Evolutionary conservation across 1,140 invertebrate species (phyloP).

Genomic region (Aphidius gifuensis): DNA sequence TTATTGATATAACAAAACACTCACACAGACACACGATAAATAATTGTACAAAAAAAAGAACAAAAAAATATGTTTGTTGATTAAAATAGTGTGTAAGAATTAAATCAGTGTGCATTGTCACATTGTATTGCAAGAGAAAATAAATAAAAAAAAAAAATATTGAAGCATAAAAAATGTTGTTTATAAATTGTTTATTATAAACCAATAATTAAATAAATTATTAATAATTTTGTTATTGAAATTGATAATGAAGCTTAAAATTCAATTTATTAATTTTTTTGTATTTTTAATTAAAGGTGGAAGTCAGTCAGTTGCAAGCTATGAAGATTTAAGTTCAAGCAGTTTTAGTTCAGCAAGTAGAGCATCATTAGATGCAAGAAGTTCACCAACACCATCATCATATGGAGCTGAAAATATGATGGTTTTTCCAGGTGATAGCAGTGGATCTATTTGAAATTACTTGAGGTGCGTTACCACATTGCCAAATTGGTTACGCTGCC

Average conservation of each 20-base stretch:
- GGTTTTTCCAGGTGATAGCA: conserved; percentile 73
- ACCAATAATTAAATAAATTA: neutral
- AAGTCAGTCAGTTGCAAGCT: conserved; percentile 60
- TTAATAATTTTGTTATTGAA: too few species aligned
- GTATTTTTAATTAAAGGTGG: conserved; percentile 50
- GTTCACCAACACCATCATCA: conserved; percentile 62
- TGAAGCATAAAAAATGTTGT: conserved; percentile 6
- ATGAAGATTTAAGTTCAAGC: conserved; percentile 75
- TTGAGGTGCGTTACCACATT: conserved; percentile 42
- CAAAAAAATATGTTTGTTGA: conserved; percentile 8
- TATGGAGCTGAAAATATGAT: conserved; percentile 70
- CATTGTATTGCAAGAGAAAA: neutral
- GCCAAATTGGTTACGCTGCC: conserved; percentile 46
- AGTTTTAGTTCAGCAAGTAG: conserved; percentile 78
- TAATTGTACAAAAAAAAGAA: conserved; percentile 19
- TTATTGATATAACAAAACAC: conserved; percentile 6
- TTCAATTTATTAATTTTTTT: too few species aligned
- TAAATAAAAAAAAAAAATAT: conserved; percentile 4
- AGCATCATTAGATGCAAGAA: conserved; percentile 73
- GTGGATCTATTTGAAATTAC: conserved; percentile 62
- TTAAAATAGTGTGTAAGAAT: conserved; percentile 9
- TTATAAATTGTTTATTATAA: conserved; percentile 3
- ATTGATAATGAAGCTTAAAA: too few species aligned
- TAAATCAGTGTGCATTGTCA: conserved; percentile 8
- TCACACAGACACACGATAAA: conserved; percentile 8